Conservation (phyloP, 2,888 invertebrate species). For the Dynastes hyllus region DNA sequence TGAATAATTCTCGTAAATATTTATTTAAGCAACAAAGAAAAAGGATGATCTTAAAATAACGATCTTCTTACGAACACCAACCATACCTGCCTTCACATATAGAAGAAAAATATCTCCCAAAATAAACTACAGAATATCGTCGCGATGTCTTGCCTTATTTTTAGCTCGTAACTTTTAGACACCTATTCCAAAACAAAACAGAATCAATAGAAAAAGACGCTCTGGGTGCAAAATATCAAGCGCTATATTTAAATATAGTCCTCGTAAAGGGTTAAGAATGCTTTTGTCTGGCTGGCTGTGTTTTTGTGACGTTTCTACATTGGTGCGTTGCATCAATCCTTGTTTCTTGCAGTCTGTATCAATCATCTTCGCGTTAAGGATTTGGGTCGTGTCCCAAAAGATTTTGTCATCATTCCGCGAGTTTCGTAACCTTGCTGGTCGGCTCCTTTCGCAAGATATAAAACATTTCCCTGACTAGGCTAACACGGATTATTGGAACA, state of each 20-base stretch:
- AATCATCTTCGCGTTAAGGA: not conserved
- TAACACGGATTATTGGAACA: conserved; percentile 36
- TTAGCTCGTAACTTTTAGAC: conserved; percentile 8
- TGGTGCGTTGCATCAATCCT: not conserved
- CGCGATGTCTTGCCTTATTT: conserved; percentile 3
- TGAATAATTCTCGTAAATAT: no score
- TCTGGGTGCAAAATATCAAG: no score
- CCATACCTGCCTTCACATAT: not conserved
- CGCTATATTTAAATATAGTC: conserved; percentile 15
- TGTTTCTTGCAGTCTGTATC: not conserved
- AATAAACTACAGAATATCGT: conserved; percentile 13
- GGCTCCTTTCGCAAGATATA: conserved; percentile 14
- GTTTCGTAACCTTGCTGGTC: not conserved
- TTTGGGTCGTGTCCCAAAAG: conserved; percentile 16
- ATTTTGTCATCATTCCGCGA: not conserved
- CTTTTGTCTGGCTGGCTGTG: not conserved
- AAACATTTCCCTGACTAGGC: conserved; percentile 41
- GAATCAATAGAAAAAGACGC: conserved; percentile 21
- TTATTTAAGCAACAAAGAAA: no score
- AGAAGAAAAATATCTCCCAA: conserved; percentile 21
- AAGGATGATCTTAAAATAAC: not conserved
- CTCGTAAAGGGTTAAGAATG: conserved; percentile 3
- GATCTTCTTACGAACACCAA: not conserved
- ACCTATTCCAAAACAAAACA: conserved; percentile 24
- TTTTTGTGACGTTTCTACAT: not conserved